Percentiles rank a stretch among this genome's conserved stretches.
These are phyloP conservation scores for Eubasilissa regina DNA, from an alignment of 1,140 invertebrate genomes.

Conservation along the genomic window DNA sequence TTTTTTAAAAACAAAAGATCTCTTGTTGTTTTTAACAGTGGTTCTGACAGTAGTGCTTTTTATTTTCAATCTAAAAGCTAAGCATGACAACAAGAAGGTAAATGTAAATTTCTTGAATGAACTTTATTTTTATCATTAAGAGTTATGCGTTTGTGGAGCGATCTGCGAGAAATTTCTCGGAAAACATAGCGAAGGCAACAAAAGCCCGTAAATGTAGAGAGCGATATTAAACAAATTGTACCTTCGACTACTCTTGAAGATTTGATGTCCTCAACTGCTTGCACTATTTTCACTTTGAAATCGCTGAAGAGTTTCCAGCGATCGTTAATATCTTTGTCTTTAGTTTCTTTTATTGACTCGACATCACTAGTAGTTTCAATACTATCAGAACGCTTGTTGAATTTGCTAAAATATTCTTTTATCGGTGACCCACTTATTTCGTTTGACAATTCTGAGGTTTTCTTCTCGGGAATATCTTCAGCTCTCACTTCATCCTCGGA, in stretches of 20 bases:
- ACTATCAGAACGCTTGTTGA: conserved; percentile 64
- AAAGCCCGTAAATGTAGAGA: background rate
- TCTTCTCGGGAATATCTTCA: conserved; percentile 51
- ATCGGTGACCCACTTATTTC: conserved; percentile 70
- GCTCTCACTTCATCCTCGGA: conserved; percentile 66
- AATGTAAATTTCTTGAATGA: too few species aligned
- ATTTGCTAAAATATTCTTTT: conserved; percentile 70
- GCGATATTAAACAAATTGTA: conserved; percentile 43
- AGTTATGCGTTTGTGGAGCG: too few species aligned
- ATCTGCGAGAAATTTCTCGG: too few species aligned
- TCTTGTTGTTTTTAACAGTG: too few species aligned
- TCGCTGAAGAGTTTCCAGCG: conserved; percentile 72
- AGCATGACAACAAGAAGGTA: too few species aligned
- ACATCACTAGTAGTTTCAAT: conserved; percentile 60
- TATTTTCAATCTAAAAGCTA: too few species aligned
- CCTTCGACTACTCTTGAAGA: conserved; percentile 67
- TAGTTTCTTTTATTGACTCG: conserved; percentile 65
- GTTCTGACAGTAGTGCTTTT: too few species aligned
- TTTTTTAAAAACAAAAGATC: too few species aligned
- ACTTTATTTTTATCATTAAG: too few species aligned
- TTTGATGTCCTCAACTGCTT: conserved; percentile 72
- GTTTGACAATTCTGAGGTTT: conserved; percentile 60
- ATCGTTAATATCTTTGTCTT: conserved; percentile 66
- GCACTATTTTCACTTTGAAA: conserved; percentile 71
- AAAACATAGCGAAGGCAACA: too few species aligned